A percentile compares a stretch with the other conserved stretches of the same genome.
These are phyloP conservation scores for Zosterops pallidus DNA, from an alignment of 2,113 vertebrate genomes.

Conservation along the genomic window DNA sequence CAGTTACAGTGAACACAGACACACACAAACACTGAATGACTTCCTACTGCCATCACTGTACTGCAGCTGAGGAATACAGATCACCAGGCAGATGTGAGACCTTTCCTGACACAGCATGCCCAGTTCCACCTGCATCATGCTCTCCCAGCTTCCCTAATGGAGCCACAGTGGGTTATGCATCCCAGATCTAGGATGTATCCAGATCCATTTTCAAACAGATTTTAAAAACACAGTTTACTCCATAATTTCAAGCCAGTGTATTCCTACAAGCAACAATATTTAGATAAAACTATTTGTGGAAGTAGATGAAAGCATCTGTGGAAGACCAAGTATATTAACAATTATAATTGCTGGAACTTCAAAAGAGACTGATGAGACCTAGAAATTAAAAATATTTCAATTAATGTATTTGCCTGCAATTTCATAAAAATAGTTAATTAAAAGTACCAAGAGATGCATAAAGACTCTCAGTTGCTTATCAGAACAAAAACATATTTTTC, in stretches of 20 bases:
- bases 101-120: background rate
- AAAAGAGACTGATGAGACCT: background rate
- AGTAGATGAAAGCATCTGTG: background rate
- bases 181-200: background rate
- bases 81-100: background rate
- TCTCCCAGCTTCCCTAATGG: background rate
- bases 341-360: constrained; percentile 26
- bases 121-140: fast-evolving
- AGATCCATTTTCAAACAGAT: background rate
- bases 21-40: background rate
- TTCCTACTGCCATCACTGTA: background rate
- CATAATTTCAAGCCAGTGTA: background rate
- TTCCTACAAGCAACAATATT: background rate
- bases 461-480: background rate
- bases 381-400: constrained; percentile 32
- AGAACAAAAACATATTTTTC: background rate
- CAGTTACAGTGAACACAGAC: background rate
- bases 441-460: constrained; percentile 14
- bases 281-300: background rate
- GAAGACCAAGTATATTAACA: background rate
- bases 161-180: background rate
- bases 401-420: background rate
- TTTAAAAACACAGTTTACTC: background rate
- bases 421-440: constrained; percentile 7
- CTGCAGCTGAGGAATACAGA: background rate